These are phyloP conservation scores for Mesaphorura yosii DNA, from an alignment of 1,140 invertebrate species.

Conservation along the genomic window DNA sequence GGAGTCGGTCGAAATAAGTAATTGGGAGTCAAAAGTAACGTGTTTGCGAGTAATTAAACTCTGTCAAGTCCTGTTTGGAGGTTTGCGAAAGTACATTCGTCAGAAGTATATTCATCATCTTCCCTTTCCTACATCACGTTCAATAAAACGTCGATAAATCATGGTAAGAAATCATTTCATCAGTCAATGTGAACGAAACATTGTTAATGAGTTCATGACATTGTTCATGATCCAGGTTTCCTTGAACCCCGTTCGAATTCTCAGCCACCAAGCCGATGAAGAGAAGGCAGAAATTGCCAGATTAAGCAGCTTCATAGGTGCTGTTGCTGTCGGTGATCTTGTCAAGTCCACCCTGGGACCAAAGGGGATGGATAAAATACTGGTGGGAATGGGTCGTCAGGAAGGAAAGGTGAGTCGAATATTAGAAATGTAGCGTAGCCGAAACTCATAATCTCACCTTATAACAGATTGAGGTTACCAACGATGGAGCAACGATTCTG, in stretches of 20 bases:
- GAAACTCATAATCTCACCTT: neutral
- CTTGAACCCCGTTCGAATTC: slow-evolving; percentile 83
- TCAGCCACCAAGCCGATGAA: slow-evolving; percentile 91
- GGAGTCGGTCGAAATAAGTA: too few relatives aligned
- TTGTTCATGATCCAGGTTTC: slow-evolving; percentile 70
- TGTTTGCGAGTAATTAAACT: too few relatives aligned
- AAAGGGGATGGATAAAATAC: slow-evolving; percentile 99
- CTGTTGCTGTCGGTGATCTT: slow-evolving; percentile 95
- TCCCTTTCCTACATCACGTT: too few relatives aligned
- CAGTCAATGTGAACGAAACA: neutral
- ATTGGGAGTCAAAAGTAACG: too few relatives aligned
- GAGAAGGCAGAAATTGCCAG: slow-evolving; percentile 93
- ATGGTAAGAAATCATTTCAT: too few relatives aligned
- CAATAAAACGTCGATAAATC: too few relatives aligned
- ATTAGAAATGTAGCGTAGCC: neutral
- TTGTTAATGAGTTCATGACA: too few relatives aligned
- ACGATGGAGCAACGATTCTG: slow-evolving; percentile 98
- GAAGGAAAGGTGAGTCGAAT: slow-evolving; percentile 44
- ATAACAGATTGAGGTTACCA: slow-evolving; percentile 80
- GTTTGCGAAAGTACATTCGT: too few relatives aligned
- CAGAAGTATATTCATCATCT: too few relatives aligned
- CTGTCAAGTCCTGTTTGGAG: too few relatives aligned
- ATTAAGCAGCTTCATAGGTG: slow-evolving; percentile 92
- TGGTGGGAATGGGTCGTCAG: slow-evolving; percentile 70
- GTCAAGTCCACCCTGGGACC: slow-evolving; percentile 97